Percentiles rank a stretch among this genome's conserved stretches.
Conservation (phyloP, 2,113 vertebrate genomes). For the Megatriorchis doriae region DNA sequence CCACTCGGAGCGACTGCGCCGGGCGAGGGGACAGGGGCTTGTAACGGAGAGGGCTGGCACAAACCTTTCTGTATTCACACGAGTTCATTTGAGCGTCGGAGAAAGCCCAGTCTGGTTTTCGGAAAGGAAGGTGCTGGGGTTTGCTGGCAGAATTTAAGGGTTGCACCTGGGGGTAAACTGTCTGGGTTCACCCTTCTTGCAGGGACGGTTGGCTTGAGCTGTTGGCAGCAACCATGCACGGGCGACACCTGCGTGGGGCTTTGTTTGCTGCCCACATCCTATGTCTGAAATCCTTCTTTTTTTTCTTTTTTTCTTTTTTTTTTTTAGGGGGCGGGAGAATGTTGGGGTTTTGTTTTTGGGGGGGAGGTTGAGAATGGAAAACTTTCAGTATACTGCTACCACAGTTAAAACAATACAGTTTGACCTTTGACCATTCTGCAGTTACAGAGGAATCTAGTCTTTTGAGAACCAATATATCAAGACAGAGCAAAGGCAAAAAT, state of each 20-base stretch:
- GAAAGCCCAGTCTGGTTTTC: background rate
- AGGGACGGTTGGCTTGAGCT: background rate
- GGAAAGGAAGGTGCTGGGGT: background rate
- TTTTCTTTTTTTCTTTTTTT: too few species aligned
- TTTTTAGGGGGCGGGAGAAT: too few species aligned
- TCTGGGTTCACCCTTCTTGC: rapidly evolving
- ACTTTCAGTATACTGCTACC: background rate
- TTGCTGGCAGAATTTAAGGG: background rate
- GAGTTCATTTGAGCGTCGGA: rapidly evolving
- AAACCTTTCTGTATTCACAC: rapidly evolving
- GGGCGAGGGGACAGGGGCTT: background rate
- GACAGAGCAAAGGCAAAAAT: background rate
- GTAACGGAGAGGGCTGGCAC: background rate
- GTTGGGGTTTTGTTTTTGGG: background rate
- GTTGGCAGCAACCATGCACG: background rate
- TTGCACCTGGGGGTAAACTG: background rate
- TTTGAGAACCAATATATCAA: background rate
- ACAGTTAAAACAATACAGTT: background rate
- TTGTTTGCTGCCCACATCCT: background rate
- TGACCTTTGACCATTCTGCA: background rate
- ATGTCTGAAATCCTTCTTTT: rapidly evolving
- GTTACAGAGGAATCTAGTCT: background rate
- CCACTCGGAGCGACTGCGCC: background rate
- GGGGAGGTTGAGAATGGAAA: too few species aligned
- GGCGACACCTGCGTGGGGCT: background rate